Conservation (phyloP, 2,888 invertebrate species). For the Drosophila hamatofila region DNA sequence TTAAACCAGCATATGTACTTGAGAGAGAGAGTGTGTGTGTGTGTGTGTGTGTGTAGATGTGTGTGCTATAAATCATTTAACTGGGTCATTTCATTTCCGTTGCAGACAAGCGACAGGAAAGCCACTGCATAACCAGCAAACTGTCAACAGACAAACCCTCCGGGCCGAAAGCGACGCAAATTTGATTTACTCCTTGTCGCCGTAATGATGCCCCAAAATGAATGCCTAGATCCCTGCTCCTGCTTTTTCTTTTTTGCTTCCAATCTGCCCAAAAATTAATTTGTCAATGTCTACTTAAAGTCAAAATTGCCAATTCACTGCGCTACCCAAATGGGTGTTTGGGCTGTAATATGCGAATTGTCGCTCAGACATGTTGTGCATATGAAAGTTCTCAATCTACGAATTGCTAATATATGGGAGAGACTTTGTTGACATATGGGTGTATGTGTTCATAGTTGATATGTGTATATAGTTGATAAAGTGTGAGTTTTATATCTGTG, state of each 20-base stretch:
- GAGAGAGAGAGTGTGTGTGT: conserved; percentile 26
- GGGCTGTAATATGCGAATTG: conserved; percentile 24
- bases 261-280: conserved; percentile 62
- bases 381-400: not conserved
- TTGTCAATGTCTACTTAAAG: conserved; percentile 80
- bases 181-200: conserved; percentile 76
- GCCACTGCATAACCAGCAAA: conserved; percentile 54
- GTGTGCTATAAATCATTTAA: conserved; percentile 77
- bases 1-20: conserved; percentile 50
- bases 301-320: conserved; percentile 54
- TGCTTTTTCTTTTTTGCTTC: conserved; percentile 3
- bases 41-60: conserved; percentile 29
- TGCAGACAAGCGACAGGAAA: conserved; percentile 71
- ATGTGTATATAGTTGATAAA: not conserved
- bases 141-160: conserved; percentile 59
- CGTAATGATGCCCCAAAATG: conserved; percentile 64
- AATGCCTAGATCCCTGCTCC: conserved; percentile 27
- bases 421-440: not conserved
- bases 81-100: conserved; percentile 82
- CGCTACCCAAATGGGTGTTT: conserved; percentile 7
- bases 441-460: no score
- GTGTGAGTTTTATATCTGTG: not conserved
- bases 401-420: not conserved
- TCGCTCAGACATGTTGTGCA: conserved; percentile 1
- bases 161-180: conserved; percentile 59